Conservation (phyloP, 2,888 invertebrate species). For the Leucophenga maculata region DNA sequence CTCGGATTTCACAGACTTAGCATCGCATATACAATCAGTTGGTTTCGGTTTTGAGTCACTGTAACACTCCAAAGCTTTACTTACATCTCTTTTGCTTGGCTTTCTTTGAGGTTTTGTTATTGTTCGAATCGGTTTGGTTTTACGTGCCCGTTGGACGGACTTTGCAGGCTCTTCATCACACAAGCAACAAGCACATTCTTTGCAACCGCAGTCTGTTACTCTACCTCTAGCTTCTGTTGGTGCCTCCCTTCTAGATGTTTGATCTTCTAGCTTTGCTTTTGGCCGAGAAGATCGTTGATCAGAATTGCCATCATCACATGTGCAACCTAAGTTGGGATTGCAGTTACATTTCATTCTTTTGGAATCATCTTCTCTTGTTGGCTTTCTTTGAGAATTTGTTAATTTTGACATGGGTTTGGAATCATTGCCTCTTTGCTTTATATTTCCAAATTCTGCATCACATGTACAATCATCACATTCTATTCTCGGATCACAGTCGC, state of each 20-base stretch:
- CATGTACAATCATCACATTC: constrained; percentile 9
- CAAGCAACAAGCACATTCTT: not conserved
- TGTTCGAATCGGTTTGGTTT: too few species aligned
- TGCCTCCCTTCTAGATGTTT: not conserved
- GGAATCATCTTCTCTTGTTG: not conserved
- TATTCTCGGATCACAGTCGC: not conserved
- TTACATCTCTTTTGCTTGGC: too few species aligned
- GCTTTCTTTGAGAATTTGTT: not conserved
- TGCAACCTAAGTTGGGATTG: too few species aligned
- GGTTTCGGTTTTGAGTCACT: not conserved
- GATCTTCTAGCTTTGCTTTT: not conserved
- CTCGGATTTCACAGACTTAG: not conserved
- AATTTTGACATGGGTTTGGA: not conserved
- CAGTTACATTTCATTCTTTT: too few species aligned
- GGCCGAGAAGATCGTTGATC: not conserved
- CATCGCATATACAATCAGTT: too few species aligned
- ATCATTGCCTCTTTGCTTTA: not conserved
- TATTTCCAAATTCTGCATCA: not conserved
- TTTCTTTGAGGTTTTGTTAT: too few species aligned
- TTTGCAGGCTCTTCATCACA: not conserved
- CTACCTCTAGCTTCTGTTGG: not conserved
- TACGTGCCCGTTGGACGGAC: too few species aligned
- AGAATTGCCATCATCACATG: too few species aligned
- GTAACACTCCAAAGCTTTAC: not conserved
- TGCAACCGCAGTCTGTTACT: not conserved